Evolutionary conservation across 2,888 invertebrate species (phyloP).

Genomic region (Abrostola triplasia): DNA sequence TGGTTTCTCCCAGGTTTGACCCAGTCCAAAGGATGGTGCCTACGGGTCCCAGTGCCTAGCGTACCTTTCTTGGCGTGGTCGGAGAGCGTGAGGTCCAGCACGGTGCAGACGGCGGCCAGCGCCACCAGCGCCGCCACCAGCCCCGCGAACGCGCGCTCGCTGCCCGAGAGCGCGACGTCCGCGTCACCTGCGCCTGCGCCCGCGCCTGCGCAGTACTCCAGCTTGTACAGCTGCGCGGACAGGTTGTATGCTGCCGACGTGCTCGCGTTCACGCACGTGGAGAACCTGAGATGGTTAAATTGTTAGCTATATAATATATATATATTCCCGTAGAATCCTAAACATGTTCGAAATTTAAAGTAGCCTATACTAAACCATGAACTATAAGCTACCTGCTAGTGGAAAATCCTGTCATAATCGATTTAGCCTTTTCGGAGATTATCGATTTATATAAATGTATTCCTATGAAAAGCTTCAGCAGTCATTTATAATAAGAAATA

Average conservation of each 20-base stretch:
- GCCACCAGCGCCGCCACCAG: constrained; percentile 69
- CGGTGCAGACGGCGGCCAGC: constrained; percentile 73
- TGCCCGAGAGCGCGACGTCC: constrained; percentile 34
- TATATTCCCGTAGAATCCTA: no score
- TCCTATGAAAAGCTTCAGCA: no score
- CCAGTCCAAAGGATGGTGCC: no score
- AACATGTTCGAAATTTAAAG: no score
- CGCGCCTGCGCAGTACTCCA: constrained; percentile 75
- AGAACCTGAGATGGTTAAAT: constrained; percentile 67
- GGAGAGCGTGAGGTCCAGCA: constrained; percentile 71
- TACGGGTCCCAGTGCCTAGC: background rate
- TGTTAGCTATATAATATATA: background rate
- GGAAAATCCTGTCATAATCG: no score
- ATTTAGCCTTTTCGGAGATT: no score
- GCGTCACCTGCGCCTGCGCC: constrained; percentile 3
- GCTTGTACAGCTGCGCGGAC: constrained; percentile 70
- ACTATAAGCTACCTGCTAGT: no score
- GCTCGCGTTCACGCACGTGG: constrained; percentile 76
- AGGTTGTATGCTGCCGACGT: constrained; percentile 71
- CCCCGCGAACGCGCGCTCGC: constrained; percentile 70
- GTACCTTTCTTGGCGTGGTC: constrained; percentile 76
- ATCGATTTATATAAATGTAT: no score
- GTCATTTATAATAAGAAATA: no score
- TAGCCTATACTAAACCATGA: no score
- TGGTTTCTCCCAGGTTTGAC: no score